Percentiles rank a stretch among this genome's conserved stretches.
phyloP scores from a whole-genome alignment of 2,113 vertebrate genomes.

The Anoura caudifer region DNA sequence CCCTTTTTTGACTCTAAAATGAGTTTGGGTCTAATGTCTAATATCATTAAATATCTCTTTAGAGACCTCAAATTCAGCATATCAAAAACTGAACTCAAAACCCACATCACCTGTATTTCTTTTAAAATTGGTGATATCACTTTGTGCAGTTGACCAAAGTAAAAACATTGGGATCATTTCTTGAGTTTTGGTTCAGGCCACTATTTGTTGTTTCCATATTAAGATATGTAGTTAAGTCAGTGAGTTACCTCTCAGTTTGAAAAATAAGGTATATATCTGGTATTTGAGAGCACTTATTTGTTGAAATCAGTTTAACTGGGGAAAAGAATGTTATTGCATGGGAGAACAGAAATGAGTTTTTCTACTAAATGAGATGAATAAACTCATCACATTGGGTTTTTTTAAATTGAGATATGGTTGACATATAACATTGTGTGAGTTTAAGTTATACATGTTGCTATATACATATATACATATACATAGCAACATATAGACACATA shows the following conservation, averaged over 20 bases:
- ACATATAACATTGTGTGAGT: neutral
- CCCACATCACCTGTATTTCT: neutral
- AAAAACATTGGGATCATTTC: neutral
- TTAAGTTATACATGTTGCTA: neutral
- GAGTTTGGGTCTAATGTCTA: neutral
- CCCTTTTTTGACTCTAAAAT: constrained; percentile 25
- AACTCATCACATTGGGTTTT: neutral
- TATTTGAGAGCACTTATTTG: neutral
- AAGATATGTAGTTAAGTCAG: neutral
- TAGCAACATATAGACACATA: neutral
- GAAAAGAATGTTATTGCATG: neutral
- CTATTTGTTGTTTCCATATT: neutral
- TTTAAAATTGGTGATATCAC: neutral
- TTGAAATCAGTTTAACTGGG: neutral
- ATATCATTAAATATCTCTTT: neutral
- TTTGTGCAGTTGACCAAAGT: neutral
- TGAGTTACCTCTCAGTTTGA: neutral
- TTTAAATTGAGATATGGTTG: neutral
- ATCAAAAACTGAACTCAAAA: constrained; percentile 8
- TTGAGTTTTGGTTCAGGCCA: neutral
- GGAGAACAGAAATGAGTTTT: neutral
- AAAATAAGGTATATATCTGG: neutral
- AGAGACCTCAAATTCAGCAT: neutral
- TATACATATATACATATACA: neutral
- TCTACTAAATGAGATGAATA: neutral